Evolutionary conservation across 2,888 invertebrate species (phyloP).

Genomic region (Calameuta idolon): DNA sequence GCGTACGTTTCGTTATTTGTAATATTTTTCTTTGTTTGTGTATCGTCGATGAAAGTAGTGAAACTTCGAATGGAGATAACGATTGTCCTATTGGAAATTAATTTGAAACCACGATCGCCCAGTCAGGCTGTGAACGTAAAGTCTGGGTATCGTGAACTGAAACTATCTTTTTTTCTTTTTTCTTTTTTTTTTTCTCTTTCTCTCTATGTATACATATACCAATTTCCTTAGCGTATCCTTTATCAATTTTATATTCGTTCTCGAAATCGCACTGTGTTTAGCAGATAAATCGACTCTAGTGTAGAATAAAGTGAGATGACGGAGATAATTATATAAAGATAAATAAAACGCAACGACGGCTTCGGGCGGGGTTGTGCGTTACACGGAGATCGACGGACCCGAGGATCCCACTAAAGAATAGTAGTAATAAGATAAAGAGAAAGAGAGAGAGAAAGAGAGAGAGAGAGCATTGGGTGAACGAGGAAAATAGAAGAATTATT

Average conservation of each 20-base stretch:
- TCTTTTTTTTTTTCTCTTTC: slow-evolving; percentile 12
- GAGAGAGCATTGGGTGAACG: slow-evolving; percentile 8
- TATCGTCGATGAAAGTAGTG: background rate
- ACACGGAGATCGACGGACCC: background rate
- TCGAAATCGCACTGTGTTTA: background rate
- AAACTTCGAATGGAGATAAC: background rate
- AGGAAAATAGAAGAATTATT: background rate
- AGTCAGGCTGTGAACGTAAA: slow-evolving; percentile 67
- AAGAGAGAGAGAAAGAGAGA: background rate
- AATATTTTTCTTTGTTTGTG: background rate
- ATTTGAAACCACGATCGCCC: slow-evolving; percentile 50
- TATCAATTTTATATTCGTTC: background rate
- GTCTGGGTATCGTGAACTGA: slow-evolving; percentile 54
- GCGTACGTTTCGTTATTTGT: background rate
- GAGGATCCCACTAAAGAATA: slow-evolving; percentile 4
- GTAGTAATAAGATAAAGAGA: slow-evolving; percentile 22
- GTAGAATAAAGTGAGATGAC: background rate
- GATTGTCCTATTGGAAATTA: background rate
- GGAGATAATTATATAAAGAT: background rate
- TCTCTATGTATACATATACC: background rate
- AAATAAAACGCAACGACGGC: background rate
- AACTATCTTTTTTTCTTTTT: slow-evolving; percentile 27
- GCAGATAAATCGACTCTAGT: background rate
- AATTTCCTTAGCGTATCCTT: background rate
- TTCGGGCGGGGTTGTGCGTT: background rate